Conservation (phyloP, 2,797 vertebrate species). For the Telmatherina bonti region DNA sequence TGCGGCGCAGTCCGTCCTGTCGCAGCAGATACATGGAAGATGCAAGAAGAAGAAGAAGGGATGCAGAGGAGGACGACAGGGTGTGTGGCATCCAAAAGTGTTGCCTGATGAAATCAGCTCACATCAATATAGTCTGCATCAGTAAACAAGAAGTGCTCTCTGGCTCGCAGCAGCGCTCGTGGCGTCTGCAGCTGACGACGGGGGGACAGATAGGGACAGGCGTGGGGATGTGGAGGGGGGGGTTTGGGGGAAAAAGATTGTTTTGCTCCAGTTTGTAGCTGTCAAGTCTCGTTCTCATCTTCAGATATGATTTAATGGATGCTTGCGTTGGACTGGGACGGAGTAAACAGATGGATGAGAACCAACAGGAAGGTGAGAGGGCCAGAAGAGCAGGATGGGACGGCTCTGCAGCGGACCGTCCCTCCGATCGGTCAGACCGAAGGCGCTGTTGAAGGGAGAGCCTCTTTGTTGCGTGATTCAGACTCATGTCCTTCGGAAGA, state of each 20-base stretch:
- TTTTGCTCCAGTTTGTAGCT: constrained; percentile 78
- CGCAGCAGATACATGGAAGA: constrained; percentile 48
- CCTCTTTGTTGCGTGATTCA: constrained; percentile 71
- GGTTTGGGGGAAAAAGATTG: constrained; percentile 62
- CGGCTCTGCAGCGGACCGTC: constrained; percentile 34
- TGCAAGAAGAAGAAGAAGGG: constrained; percentile 41
- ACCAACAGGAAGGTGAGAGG: constrained; percentile 71
- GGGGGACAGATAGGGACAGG: constrained; percentile 68
- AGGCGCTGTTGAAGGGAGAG: constrained; percentile 44
- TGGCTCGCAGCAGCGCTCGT: constrained; percentile 61
- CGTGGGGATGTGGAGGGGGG: constrained; percentile 31
- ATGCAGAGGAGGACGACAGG: constrained; percentile 42
- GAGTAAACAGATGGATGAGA: constrained; percentile 64
- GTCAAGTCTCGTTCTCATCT: constrained; percentile 70
- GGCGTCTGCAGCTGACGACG: constrained; percentile 63
- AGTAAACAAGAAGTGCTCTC: constrained; percentile 71
- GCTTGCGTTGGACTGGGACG: constrained; percentile 56
- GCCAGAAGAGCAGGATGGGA: constrained; percentile 45
- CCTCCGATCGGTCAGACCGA: constrained; percentile 39
- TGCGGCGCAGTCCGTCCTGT: constrained; percentile 38
- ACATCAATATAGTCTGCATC: constrained; percentile 75
- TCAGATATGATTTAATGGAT: constrained; percentile 70
- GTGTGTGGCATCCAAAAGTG: constrained; percentile 70
- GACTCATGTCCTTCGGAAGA: constrained; percentile 64
- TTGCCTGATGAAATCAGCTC: constrained; percentile 82